Evolutionary conservation across 2,113 vertebrate genomes (phyloP), one percentile per base, ranked within the genome.

Genomic region (Myrmophylax atrothorax): DNA sequence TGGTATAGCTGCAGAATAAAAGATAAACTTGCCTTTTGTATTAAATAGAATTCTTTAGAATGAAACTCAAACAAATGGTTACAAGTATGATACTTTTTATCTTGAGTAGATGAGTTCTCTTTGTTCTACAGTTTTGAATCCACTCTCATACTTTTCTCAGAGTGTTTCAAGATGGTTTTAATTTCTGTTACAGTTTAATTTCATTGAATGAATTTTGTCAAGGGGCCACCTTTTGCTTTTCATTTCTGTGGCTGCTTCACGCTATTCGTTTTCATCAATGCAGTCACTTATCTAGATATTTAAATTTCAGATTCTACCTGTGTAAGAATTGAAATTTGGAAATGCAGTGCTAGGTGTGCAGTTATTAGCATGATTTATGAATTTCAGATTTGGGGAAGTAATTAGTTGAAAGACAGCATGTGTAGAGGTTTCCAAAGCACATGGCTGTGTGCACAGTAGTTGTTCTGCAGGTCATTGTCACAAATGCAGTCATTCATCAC

Each of bases 1-100:
- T 0, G 0, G 6, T 70, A 28, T 22, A 13, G 3, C 11, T 2
- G 2, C 31, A 81, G 37, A 86, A 19, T 74, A 26, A 7, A 49
- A 83, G 33, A 24, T 42, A 29, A 79, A 73, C n/a, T 90, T 80
- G 19, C 17, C 29, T 76, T 76, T 91, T 78, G 14, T 60, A 25
- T 73, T 44, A 87, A 72, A 69, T 31, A 47, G 22, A 67, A 53
- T 68, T 84, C 18, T 84, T 72, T 40, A 40, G 37, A 66, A 62
- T 66, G 23, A 50, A 92, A 18, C 53, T 74, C n/a, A 84, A 18
- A 42, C 5, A 82, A 52, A 38, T 40, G 10, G 6, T 56, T 70
- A 8, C 23, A 66, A 69, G 74, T 89, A 50, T 20, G 37, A 69
- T 46, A 53, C 12, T 46, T 23, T 78, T 86, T 35, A 18, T 23